phyloP scores from a whole-genome alignment of 2,888 invertebrate genomes.

The Pterostichus madidus region DNA sequence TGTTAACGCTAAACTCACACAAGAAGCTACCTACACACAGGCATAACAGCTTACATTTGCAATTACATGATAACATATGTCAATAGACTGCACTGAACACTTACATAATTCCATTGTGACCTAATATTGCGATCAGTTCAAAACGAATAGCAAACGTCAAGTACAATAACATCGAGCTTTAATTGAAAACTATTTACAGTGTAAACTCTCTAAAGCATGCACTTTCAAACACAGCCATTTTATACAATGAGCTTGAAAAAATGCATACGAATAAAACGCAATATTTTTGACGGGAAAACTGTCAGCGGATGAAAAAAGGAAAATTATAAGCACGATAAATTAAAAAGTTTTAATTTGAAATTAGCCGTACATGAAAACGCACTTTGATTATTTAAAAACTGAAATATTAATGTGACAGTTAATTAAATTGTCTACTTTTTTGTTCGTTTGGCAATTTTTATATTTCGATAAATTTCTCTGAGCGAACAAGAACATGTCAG shows the following conservation, averaged over 20 bases:
- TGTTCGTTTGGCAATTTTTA: conserved; percentile 32
- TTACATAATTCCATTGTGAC: conserved; percentile 36
- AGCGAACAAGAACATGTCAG: background rate
- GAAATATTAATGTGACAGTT: conserved; percentile 52
- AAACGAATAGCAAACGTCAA: conserved; percentile 13
- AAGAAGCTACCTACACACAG: conserved; percentile 43
- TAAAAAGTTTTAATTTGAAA: conserved; percentile 55
- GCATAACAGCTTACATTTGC: conserved; percentile 50
- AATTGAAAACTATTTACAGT: conserved; percentile 7
- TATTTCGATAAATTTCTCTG: conserved; percentile 32
- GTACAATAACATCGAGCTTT: background rate
- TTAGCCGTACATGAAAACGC: conserved; percentile 56
- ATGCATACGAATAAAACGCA: conserved; percentile 1
- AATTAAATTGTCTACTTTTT: conserved; percentile 44
- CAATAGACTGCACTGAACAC: conserved; percentile 32
- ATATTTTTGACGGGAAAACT: conserved; percentile 21
- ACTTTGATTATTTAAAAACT: conserved; percentile 58
- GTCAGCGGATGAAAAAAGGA: conserved; percentile 41
- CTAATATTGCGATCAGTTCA: conserved; percentile 21
- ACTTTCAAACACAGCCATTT: background rate
- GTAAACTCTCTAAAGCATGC: background rate
- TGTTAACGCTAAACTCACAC: conserved; percentile 54
- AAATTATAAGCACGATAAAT: conserved; percentile 44
- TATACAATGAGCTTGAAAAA: background rate
- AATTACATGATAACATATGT: conserved; percentile 52